Conservation (phyloP, 2,888 invertebrate genomes). For the Campoplex capitator region DNA sequence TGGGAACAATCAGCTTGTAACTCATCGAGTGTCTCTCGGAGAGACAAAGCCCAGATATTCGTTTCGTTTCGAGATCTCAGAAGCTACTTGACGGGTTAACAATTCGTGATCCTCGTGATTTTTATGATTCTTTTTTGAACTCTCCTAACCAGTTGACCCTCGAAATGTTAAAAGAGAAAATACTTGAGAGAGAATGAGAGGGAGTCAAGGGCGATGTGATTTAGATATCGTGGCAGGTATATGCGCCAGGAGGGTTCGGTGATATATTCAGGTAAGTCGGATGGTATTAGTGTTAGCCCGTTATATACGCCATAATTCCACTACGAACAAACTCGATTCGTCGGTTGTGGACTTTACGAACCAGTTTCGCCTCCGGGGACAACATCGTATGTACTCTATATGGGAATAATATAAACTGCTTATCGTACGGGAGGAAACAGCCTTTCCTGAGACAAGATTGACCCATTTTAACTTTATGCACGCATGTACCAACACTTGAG, state of each 20-base stretch:
- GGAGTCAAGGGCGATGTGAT: constrained; percentile 69
- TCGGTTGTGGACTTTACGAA: constrained; percentile 59
- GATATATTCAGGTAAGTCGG: constrained; percentile 49
- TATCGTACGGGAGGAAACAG: constrained; percentile 24
- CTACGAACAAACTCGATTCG: constrained; percentile 49
- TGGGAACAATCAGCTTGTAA: constrained; percentile 34
- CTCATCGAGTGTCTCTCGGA: constrained; percentile 26
- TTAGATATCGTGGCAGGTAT: constrained; percentile 67
- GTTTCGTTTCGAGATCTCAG: constrained; percentile 53
- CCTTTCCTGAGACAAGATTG: constrained; percentile 44
- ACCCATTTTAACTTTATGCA: constrained; percentile 56
- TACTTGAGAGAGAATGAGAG: constrained; percentile 36
- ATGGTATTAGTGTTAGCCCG: constrained; percentile 57
- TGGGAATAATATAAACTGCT: constrained; percentile 36
- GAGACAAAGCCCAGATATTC: not conserved
- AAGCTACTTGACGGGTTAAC: constrained; percentile 56
- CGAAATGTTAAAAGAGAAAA: constrained; percentile 65
- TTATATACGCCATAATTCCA: constrained; percentile 52
- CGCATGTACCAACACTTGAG: constrained; percentile 26
- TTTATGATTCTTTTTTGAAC: constrained; percentile 32
- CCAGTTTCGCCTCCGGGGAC: constrained; percentile 63
- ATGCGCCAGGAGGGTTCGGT: constrained; percentile 37
- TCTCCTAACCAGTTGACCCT: constrained; percentile 52
- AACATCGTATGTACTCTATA: constrained; percentile 25
- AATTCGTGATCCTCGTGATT: constrained; percentile 38